Evolutionary conservation across 2,888 invertebrate genomes (phyloP), one percentile per base, ranked within the genome.

Genomic region (Spatulosminthurus flaviceps): DNA sequence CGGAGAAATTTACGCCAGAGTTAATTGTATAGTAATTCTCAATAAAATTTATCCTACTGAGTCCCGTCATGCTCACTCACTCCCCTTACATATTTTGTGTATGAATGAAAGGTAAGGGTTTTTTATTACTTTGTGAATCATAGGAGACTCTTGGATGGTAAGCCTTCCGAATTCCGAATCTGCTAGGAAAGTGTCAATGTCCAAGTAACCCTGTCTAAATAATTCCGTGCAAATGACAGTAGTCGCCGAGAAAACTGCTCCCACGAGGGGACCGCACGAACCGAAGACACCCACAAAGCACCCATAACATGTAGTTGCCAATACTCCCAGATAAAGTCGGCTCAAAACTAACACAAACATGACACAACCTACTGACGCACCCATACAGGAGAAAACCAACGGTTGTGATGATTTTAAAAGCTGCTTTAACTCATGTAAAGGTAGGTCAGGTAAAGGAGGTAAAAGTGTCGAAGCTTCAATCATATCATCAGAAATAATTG

Each of bases 211-310:
- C 77, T 86, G 86, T 60, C 71, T 71, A 71, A 85, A 86, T 7
- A 86, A 81, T 77, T 86, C 86, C 1, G 86, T 85, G 69, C 86
- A 86, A 70, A 86, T 85, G 9, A 86, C 85, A 9, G 86, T 86
- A 0, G 85, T 85, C 80, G 84, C 85, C 0, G 85, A 81, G 67
- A 85, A 85, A 0, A 82, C 84, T 76, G 84, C 75, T 42, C 85
- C 85, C 34, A 85, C 69, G 7, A 85, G 76, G 61, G 82, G 75
- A 0, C 85, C 85, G 77, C 85, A 85, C 70, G 80, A 81, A 24
- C 83, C 84, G 70, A 85, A 85, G 13, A 84, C 84, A 70, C 83
- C 83, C 2, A 84, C 84, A 60, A 85, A 85, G 67, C 85, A 85
- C 0, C 85, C 85, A n/a, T 84, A 83, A 28, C 85, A 85, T 16